These are phyloP conservation scores for Oncorhynchus mykiss DNA, from an alignment of 2,113 vertebrate genomes.

Conservation along the genomic window DNA sequence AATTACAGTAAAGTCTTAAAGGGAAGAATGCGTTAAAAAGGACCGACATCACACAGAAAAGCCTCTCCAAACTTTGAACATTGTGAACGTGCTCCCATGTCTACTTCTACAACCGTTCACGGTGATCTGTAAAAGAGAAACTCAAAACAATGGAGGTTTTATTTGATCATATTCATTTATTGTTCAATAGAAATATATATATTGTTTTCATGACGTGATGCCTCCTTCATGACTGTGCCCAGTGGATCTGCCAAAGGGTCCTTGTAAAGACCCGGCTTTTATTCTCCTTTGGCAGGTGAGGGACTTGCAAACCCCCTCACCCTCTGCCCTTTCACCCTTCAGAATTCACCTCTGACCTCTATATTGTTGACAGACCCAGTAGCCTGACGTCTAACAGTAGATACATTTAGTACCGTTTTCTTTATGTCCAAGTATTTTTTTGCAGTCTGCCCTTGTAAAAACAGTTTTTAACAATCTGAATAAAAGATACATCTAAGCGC, in stretches of 20 bases:
- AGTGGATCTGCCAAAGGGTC: conserved; percentile 60
- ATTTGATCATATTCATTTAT: conserved; percentile 76
- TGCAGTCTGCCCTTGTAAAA: conserved; percentile 53
- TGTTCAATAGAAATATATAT: too few species aligned
- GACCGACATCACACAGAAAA: conserved; percentile 9
- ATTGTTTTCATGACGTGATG: conserved; percentile 64
- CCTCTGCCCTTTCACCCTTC: conserved; percentile 4
- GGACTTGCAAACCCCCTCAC: conserved; percentile 35
- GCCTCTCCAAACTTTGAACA: conserved; percentile 12
- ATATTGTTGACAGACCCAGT: conserved; percentile 27
- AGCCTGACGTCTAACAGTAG: conserved; percentile 53
- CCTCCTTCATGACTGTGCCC: conserved; percentile 61
- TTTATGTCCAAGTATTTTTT: conserved; percentile 26
- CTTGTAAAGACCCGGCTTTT: conserved; percentile 59
- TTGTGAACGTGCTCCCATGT: too few species aligned
- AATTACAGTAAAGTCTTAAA: too few species aligned
- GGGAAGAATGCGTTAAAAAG: conserved; percentile 39
- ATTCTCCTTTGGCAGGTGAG: conserved; percentile 39
- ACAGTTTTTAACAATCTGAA: conserved; percentile 33
- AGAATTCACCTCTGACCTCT: conserved; percentile 41
- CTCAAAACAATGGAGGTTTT: conserved; percentile 51
- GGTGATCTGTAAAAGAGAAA: conserved; percentile 35
- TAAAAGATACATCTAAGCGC: conserved; percentile 59
- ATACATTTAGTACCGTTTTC: conserved; percentile 58
- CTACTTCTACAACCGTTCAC: conserved; percentile 35